Evolutionary conservation across 2,888 invertebrate genomes (phyloP), one percentile per base, ranked within the genome.

Genomic region (Augiades crinisus): DNA sequence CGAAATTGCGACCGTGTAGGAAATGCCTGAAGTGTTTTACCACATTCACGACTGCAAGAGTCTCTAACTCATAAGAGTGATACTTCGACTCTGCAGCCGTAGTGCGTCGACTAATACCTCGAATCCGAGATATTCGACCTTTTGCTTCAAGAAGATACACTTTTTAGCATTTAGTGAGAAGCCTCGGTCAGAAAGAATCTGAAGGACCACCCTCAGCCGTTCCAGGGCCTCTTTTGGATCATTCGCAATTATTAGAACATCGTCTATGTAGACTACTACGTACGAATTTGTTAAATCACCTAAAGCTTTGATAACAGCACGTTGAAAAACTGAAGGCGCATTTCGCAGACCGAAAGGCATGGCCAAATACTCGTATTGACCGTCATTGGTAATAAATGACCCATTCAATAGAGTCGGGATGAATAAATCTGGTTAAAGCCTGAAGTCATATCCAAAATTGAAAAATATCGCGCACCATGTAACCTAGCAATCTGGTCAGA

Each of bases 261-360:
- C 6, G 7, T 22, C 22, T 7, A 22, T 22, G 7, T 22, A 22
- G 6, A 22, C 22, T 1, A 22, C 2, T 6, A 22, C 7, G 2
- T 22, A 5, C 1, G 5, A 5, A 22, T 22, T 7, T 5, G 5
- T 6, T 5, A 22, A 31, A 3, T 45, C 22, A 0, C 14, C 46
- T 21, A 59, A 27, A 1, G 63, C 60, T 5, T 44, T 34, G 31
- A 59, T 61, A 3, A 61, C 61, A 22, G 55, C 52, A n/a, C 62
- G 36, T 31, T 63, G 61, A 38, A 57, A 63, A 3, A 70, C 64
- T 0, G 64, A 57, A 0, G 31, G 30, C 0, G 64, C 62, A 33
- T 64, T 65, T 16, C 58, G 21, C 0, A 67, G 22, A 0, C 64
- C 62, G 46, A 63, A 66, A 1, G 66, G 67, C 63, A 65, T 62